These are phyloP conservation scores for Sympetrum striolatum DNA, from an alignment of 2,888 invertebrate species.

Conservation along the genomic window DNA sequence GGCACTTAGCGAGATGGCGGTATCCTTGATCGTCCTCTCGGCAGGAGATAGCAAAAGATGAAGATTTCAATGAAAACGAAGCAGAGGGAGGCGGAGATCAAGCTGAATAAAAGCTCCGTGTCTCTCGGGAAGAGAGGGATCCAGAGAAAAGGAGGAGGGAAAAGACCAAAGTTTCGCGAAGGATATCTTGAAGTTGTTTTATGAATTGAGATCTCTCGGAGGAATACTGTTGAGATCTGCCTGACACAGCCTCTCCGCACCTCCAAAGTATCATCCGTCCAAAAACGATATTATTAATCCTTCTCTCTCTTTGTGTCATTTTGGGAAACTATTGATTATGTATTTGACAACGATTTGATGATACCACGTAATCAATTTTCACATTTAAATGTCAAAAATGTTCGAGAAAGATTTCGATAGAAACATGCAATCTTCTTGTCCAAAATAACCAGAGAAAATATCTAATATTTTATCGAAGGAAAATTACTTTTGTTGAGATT, in stretches of 20 bases:
- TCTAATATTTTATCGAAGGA: too few species aligned
- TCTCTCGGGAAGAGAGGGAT: neutral
- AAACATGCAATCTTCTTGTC: too few species aligned
- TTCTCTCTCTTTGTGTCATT: too few species aligned
- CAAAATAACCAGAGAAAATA: too few species aligned
- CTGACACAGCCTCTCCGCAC: neutral
- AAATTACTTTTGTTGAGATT: too few species aligned
- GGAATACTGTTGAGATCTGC: neutral
- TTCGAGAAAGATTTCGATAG: too few species aligned
- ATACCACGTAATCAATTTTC: too few species aligned
- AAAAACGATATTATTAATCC: too few species aligned
- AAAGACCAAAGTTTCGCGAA: neutral
- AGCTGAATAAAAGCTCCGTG: neutral
- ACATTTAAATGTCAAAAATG: too few species aligned
- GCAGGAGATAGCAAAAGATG: neutral
- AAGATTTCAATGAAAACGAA: conserved; percentile 1
- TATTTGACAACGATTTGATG: too few species aligned
- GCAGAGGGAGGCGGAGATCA: neutral
- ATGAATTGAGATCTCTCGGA: neutral
- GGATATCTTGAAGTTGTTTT: neutral
- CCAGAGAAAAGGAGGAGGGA: neutral
- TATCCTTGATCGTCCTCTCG: neutral
- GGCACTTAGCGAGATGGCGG: neutral
- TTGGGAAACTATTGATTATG: too few species aligned
- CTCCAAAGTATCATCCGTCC: too few species aligned